A percentile compares a stretch with the other conserved stretches of the same genome.
phyloP scores from a whole-genome alignment of 2,888 invertebrate species.

The Drosophila borealis region DNA sequence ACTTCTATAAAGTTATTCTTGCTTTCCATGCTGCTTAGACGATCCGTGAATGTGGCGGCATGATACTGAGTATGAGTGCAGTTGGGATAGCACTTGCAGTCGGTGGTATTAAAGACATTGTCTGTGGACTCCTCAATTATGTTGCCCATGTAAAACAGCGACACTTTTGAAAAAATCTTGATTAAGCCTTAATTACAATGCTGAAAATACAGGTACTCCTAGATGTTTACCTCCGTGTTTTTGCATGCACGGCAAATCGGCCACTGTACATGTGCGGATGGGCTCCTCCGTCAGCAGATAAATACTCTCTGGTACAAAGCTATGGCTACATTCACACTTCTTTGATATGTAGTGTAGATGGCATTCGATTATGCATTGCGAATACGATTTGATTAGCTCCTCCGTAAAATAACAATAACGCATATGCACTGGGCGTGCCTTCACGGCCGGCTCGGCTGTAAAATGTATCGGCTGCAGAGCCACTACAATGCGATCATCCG shows the following conservation, averaged over 20 bases:
- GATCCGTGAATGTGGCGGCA: slow-evolving; percentile 59
- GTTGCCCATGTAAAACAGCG: slow-evolving; percentile 64
- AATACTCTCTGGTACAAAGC: neutral
- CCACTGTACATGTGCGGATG: slow-evolving; percentile 5
- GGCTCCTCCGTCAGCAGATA: fast-evolving
- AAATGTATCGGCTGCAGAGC: slow-evolving; percentile 67
- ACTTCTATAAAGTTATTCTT: slow-evolving; percentile 40
- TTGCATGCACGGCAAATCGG: slow-evolving; percentile 53
- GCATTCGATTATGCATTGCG: slow-evolving; percentile 61
- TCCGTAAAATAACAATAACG: slow-evolving; percentile 66
- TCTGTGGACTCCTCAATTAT: slow-evolving; percentile 62
- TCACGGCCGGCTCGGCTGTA: slow-evolving; percentile 63
- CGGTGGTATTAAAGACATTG: slow-evolving; percentile 49
- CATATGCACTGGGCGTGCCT: slow-evolving; percentile 50
- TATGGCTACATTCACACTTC: slow-evolving; percentile 60
- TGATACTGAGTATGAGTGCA: slow-evolving; percentile 72
- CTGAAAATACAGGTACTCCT: neutral
- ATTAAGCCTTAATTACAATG: no score
- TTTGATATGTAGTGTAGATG: slow-evolving; percentile 53
- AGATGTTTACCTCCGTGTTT: slow-evolving; percentile 38
- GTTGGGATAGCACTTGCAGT: slow-evolving; percentile 72
- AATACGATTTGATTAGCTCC: slow-evolving; percentile 44
- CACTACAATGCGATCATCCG: slow-evolving; percentile 64
- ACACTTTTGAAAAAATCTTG: slow-evolving; percentile 35
- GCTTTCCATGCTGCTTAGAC: neutral